phyloP scores from a whole-genome alignment of 2,113 vertebrate genomes.

The Ardeotis arabs region DNA sequence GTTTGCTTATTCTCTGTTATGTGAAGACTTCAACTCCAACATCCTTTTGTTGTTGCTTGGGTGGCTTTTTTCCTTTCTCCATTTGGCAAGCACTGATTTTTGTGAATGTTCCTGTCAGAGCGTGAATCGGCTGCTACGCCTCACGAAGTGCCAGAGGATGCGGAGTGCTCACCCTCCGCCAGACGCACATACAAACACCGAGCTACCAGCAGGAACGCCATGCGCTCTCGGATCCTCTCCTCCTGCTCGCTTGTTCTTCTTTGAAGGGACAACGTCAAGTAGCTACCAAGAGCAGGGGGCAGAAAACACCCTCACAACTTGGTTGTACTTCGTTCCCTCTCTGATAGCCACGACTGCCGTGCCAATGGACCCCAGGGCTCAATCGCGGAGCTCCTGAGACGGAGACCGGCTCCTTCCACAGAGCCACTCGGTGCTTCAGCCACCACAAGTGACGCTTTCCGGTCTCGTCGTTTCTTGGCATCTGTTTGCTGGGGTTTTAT shows the following conservation, averaged over 20 bases:
- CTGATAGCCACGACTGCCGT: neutral
- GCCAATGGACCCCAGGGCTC: neutral
- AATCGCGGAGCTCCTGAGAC: neutral
- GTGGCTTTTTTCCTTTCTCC: neutral
- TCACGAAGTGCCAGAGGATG: neutral
- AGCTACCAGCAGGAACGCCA: neutral
- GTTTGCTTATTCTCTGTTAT: neutral
- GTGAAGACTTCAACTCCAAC: neutral
- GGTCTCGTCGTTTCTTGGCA: neutral
- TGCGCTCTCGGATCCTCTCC: neutral
- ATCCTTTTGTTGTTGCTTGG: neutral
- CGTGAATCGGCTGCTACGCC: neutral
- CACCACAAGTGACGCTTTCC: neutral
- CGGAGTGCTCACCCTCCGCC: neutral
- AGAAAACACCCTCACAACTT: neutral
- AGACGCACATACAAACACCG: neutral
- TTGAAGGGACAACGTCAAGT: neutral
- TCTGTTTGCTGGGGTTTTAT: neutral
- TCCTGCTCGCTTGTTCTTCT: neutral
- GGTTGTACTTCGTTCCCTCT: neutral
- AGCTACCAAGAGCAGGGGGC: neutral
- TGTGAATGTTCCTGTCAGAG: neutral
- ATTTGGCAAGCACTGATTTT: constrained; percentile 27
- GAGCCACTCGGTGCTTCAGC: neutral
- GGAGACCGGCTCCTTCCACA: neutral